phyloP scores from a whole-genome alignment of 2,797 vertebrate species.

The Neomorphus geoffroyi region DNA sequence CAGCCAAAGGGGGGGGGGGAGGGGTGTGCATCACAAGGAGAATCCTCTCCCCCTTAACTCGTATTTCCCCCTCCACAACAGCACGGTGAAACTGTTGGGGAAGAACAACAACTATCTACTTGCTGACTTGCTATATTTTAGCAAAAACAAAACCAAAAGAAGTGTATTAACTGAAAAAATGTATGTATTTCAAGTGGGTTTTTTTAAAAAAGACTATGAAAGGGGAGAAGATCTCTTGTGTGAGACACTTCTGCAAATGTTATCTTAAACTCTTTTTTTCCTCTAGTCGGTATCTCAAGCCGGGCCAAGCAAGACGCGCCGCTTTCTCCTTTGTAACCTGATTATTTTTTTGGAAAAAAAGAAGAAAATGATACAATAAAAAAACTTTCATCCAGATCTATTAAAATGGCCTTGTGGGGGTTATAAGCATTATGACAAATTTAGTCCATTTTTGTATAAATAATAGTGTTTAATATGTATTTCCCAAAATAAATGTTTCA shows the following conservation, averaged over 20 bases:
- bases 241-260: slow-evolving; percentile 63
- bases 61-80: background rate
- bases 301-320: slow-evolving; percentile 35
- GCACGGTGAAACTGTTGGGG: slow-evolving; percentile 7
- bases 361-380: slow-evolving; percentile 46
- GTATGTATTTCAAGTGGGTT: slow-evolving; percentile 64
- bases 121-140: slow-evolving; percentile 79
- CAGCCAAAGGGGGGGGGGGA: background rate
- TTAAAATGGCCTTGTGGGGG: slow-evolving; percentile 83
- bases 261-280: slow-evolving; percentile 21
- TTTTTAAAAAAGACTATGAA: slow-evolving; percentile 15
- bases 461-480: slow-evolving; percentile 92
- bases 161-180: slow-evolving; percentile 59
- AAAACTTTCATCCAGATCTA: slow-evolving; percentile 50
- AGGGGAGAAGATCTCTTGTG: slow-evolving; percentile 38
- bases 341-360: background rate
- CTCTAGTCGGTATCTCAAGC: slow-evolving; percentile 40
- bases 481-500: slow-evolving; percentile 95
- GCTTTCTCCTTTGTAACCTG: slow-evolving; percentile 71
- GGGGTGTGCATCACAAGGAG: background rate
- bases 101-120: slow-evolving; percentile 51
- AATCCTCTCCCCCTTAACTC: background rate
- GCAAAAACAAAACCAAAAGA: slow-evolving; percentile 66
- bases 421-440: slow-evolving; percentile 87
- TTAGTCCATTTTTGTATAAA: slow-evolving; percentile 85